Base-by-base conservation (phyloP, 2,888 invertebrate species). In the Poecilus cupreus region DNA sequence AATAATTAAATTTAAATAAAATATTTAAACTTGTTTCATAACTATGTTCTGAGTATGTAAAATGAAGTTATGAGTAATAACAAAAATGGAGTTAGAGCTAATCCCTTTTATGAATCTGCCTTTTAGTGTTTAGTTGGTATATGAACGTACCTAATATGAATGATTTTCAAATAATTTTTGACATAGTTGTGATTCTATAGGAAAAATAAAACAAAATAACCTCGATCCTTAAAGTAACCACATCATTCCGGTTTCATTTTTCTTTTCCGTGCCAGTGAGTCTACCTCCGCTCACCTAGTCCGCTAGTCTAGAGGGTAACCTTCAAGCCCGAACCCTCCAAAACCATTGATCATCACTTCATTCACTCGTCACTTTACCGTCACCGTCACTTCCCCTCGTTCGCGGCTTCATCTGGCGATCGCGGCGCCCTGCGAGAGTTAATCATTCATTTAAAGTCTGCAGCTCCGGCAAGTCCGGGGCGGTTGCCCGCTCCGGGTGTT, bases 381-480 rank as follows among this genome's bases (percentile, higher is more conserved):
- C 43, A 32, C 32, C 32, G 8, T 32, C 43, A 11, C 43, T 43
- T 43, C 43, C 11, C 13, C 13, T 13, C 13, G 26, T 20, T 26
- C n/a, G n/a, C 5, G 4, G 26, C 32, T 32, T 32, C 32, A 32
- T 32, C 32, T 54, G 24, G 13, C 60, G 24, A 60, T 22, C 60
- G 6, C 60, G 26, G 24, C 18, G 64, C 64, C 11, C 11, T 20
- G 37, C 18, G 64, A 37, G 39, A 72, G 72, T 46, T 72, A 72
- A 72, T 72, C 72, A 72, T 72, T 72, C 72, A 72, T 72, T 72
- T 72, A 72, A 72, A 72, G 72, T 72, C 72, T 20, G 72, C 16
- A 37, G n/a, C 64, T 24, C 24, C 22, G 24, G 26, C 13, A 5
- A 43, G 22, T 74, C 74, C 74, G 46, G 70, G 22, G 8, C 20